Base-by-base conservation (phyloP, 2,888 invertebrate species). In the Brenthis daphne region DNA sequence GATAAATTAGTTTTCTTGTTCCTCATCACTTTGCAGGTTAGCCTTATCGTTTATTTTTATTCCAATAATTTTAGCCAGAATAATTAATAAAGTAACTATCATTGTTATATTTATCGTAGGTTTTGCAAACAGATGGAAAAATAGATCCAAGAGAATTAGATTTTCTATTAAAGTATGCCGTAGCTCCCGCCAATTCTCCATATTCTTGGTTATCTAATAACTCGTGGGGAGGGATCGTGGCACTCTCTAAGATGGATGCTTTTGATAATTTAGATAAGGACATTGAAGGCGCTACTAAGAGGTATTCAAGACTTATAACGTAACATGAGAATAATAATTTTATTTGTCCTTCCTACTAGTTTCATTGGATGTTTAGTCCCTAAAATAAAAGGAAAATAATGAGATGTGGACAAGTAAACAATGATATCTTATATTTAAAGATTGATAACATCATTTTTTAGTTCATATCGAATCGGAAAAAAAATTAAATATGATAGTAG, bases 1-100 rank as follows among this genome's bases (percentile, higher is more conserved):
- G 98, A 99, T 84, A 98, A 98, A 84, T 93, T 98, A 11, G 98
- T 97, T 70, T 98, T 98, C 83, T 94, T 97, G 64, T 96, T 97
- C 55, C 97, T 98, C 84, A 95, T 98, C 94, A 94, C 96, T 0
- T 93, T 98, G 78, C 97, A 97, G 93, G 96, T 96, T 54, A 37
- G 67, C 29, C 61, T 24, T 57, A n/a, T 14, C 12, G 13, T 58
- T n/a, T 24, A 33, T 61, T 56, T 51, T 43, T 43, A 11, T 11
- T 37, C 8, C 8, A 37, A 37, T 6, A 37, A 37, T 37, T 37
- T 37, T 8, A 8, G 37, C 8, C 6, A 8, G 8, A 43, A 8
- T 43, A 11, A 43, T 43, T 43, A 43, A 43, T 8, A 11, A 3
- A 43, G 37, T 43, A 43, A 11, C 33, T 2, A 43, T 43, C 11